Percentiles rank a stretch among this genome's conserved stretches.
These are phyloP conservation scores for Euclidia mi DNA, from an alignment of 2,888 invertebrate species.

Conservation along the genomic window DNA sequence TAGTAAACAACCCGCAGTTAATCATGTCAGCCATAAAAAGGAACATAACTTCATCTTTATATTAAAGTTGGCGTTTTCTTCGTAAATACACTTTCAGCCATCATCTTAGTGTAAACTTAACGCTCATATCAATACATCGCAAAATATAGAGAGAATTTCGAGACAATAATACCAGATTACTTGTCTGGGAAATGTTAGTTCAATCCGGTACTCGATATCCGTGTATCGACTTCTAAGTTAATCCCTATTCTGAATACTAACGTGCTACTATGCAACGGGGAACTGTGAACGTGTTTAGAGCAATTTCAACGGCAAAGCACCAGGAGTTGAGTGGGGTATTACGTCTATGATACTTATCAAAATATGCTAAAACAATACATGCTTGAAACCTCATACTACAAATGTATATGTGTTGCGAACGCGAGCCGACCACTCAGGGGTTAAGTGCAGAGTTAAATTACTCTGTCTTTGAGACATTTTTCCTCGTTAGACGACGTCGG, in stretches of 20 bases:
- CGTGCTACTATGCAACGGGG: conserved; percentile 21
- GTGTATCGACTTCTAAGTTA: conserved; percentile 38
- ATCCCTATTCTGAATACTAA: conserved; percentile 36
- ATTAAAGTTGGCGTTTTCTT: background rate
- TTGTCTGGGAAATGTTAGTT: conserved; percentile 32
- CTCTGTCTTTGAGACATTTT: conserved; percentile 58
- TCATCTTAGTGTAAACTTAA: background rate
- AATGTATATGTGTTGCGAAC: conserved; percentile 19
- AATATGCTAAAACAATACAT: conserved; percentile 67
- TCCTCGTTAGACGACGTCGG: conserved; percentile 38
- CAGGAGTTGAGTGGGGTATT: conserved; percentile 41
- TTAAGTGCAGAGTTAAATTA: conserved; percentile 61
- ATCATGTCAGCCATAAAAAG: background rate
- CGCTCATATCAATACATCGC: background rate
- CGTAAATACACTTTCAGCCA: background rate
- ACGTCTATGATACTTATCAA: conserved; percentile 65
- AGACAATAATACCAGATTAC: conserved; percentile 23
- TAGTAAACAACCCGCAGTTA: background rate
- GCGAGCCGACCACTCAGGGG: conserved; percentile 46
- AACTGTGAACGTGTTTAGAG: conserved; percentile 47
- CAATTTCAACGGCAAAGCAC: conserved; percentile 53
- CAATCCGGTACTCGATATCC: conserved; percentile 32
- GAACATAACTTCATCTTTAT: background rate
- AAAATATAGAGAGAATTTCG: conserved; percentile 12
- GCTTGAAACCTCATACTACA: conserved; percentile 35